phyloP scores from a whole-genome alignment of 1,140 invertebrate species.

The Heliconius hewitsoni region DNA sequence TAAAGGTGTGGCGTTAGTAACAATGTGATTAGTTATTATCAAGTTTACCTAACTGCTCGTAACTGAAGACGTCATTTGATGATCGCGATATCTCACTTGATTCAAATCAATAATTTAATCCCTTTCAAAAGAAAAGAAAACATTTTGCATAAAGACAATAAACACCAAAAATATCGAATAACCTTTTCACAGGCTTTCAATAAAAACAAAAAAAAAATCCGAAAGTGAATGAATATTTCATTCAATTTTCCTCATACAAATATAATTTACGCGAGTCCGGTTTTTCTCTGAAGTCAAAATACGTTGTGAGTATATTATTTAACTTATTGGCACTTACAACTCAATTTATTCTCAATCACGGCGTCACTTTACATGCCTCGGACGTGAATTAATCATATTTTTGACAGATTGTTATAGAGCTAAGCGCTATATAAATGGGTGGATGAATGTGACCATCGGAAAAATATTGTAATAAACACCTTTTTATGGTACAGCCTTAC shows the following conservation, averaged over 20 bases:
- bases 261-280: not conserved
- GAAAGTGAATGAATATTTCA: not conserved
- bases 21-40: too few relatives aligned
- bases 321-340: conserved; percentile 10
- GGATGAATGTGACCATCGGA: conserved; percentile 12
- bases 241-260: conserved; percentile 6
- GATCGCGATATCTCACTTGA: not conserved
- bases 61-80: not conserved
- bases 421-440: conserved; percentile 10
- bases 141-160: not conserved
- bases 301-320: not conserved
- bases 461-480: conserved; percentile 9
- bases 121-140: not conserved
- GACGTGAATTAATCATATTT: conserved; percentile 10
- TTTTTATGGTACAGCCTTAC: conserved; percentile 1
- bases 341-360: conserved; percentile 7
- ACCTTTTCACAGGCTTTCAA: not conserved
- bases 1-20: too few relatives aligned
- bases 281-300: conserved; percentile 7
- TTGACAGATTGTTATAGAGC: conserved; percentile 5
- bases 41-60: not conserved
- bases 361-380: not conserved
- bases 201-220: not conserved
- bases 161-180: not conserved
- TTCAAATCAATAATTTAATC: too few relatives aligned